Evolutionary conservation across 2,797 vertebrate genomes (phyloP), one percentile per base, ranked within the genome.

Genomic region (Kryptopterus vitreolus): DNA sequence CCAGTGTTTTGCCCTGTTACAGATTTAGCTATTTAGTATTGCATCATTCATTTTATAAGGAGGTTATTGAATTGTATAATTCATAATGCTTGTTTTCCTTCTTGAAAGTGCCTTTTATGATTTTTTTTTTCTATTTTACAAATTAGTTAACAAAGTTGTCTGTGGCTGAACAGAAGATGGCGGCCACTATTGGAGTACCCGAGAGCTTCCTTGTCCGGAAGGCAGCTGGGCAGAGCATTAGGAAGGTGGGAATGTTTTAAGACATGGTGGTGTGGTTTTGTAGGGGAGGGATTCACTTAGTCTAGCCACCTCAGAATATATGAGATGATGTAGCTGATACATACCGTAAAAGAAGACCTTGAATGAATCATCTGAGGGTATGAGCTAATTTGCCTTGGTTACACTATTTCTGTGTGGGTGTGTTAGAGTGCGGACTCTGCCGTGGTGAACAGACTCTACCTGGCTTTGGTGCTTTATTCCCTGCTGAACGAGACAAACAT

Each of bases 131-230:
- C 15, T 20, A 46, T 43, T 2, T 46, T 38, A 59, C 0, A 53
- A 12, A 4, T 0, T 87, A 99, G 97, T 96, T 96, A 85, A 92
- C 88, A 70, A 91, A 93, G 74, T 90, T 99, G 82, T 96, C 95
- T 18, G 87, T 88, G n/a, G 85, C 93, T 29, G 97, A 99, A 87
- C 96, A 96, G 90, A 98, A 92, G 83, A 95, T 97, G 86, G 91
- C 90, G 0, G 87, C 93, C 1, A 86, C 91, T 38, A 87, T 98
- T 15, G 97, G 97, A 4, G 95, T 99, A 0, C 92, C 96, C 0
- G 98, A 98, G 91, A 96, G 97, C 79, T 96, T 96, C 35, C 90
- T 99, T 52, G 94, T 92, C 0, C 93, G 93, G 82, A 98, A 96
- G 83, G 96, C 95, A 52, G 96, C 96, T 9, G 96, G 98, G 72